These are phyloP conservation scores for Drosophila pseudotalamancana DNA, from an alignment of 2,888 invertebrate species.

Conservation along the genomic window DNA sequence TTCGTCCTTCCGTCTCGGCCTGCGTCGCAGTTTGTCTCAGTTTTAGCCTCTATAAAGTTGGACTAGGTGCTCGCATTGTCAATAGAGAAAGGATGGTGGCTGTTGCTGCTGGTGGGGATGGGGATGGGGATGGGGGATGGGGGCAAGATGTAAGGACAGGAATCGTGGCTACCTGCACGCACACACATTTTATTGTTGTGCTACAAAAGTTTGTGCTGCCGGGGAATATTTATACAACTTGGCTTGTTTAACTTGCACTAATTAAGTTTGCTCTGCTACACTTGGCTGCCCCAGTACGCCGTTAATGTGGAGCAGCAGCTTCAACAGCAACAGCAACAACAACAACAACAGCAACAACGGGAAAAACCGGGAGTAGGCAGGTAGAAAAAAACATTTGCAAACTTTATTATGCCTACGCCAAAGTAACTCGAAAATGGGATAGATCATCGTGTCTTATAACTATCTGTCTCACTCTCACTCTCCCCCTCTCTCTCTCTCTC, in stretches of 20 bases:
- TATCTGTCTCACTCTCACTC: neutral
- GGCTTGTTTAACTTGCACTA: constrained; percentile 75
- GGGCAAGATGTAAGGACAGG: constrained; percentile 3
- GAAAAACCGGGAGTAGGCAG: constrained; percentile 2
- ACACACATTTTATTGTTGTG: constrained; percentile 68
- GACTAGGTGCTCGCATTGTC: constrained; percentile 41
- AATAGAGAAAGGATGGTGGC: constrained; percentile 9
- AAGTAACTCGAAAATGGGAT: constrained; percentile 32
- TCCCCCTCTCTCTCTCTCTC: neutral
- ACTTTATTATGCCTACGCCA: constrained; percentile 58
- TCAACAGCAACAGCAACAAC: constrained; percentile 29
- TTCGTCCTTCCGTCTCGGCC: neutral
- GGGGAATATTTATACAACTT: constrained; percentile 74
- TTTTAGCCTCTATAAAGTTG: constrained; percentile 7
- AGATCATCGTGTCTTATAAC: constrained; percentile 55
- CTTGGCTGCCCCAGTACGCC: constrained; percentile 58
- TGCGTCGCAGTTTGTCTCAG: constrained; percentile 6
- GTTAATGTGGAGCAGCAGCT: constrained; percentile 49
- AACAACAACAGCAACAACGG: constrained; percentile 28
- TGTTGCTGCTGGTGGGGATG: neutral
- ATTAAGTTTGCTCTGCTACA: constrained; percentile 74
- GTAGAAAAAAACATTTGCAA: constrained; percentile 26
- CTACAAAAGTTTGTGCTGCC: constrained; percentile 66
- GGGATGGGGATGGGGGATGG: neutral
- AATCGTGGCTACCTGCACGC: constrained; percentile 38